These are phyloP conservation scores for Rhipidura dahli DNA, from an alignment of 2,113 vertebrate genomes.

Conservation along the genomic window DNA sequence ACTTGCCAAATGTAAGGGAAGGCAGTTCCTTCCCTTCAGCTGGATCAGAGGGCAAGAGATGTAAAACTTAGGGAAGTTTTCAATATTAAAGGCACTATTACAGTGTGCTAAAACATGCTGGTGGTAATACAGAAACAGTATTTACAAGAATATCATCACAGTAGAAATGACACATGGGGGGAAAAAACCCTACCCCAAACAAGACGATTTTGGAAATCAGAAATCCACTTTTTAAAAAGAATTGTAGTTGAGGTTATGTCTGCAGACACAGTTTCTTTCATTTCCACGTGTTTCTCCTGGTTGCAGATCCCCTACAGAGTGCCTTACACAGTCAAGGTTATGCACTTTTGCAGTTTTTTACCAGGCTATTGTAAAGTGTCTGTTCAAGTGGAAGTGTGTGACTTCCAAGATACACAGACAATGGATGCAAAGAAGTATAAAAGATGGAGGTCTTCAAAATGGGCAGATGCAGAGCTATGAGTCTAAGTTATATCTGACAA, in stretches of 20 bases:
- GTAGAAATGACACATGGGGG: neutral
- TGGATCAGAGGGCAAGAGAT: neutral
- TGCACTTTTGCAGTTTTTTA: neutral
- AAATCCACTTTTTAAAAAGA: neutral
- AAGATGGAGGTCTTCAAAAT: neutral
- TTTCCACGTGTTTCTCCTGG: neutral
- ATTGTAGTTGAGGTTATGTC: neutral
- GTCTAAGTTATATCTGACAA: neutral
- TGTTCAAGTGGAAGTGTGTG: neutral
- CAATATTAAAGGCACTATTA: neutral
- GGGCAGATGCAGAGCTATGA: neutral
- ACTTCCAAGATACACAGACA: neutral
- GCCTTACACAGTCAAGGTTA: neutral
- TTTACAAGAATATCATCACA: neutral
- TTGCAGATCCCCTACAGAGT: neutral
- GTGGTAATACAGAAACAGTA: neutral
- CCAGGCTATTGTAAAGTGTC: neutral
- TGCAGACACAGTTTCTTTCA: neutral
- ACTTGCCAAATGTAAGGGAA: neutral
- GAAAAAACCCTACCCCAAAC: fast-evolving
- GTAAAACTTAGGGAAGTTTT: neutral
- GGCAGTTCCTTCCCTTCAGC: neutral
- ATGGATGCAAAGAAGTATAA: neutral
- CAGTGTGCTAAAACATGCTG: neutral
- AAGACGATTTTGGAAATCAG: neutral